Evolutionary conservation across 2,888 invertebrate species (phyloP), one percentile per base, ranked within the genome.

Genomic region (Lasioglossum vierecki): DNA sequence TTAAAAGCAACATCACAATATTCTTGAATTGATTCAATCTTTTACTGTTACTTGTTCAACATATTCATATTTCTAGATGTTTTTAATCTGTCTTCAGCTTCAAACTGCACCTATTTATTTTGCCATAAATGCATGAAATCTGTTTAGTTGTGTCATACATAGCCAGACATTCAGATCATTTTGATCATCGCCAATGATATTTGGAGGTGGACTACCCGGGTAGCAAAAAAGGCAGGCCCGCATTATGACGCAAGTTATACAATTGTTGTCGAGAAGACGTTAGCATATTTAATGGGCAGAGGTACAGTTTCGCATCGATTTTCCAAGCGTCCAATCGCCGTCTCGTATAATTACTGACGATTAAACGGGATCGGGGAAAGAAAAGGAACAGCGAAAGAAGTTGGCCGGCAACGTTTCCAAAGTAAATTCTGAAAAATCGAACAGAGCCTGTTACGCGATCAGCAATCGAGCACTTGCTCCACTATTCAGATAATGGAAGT

Each of bases 401-500:
- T 22, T 39, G 44, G n/a, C 6, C 57, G 26, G 41, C 57, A 73
- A 44, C n/a, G 49, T 74, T 82, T 53, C 26, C 22, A 2, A 44
- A 15, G 57, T 46, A 57, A 76, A 35, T 26, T 11, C 39, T 4
- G 77, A 26, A 49, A 82, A 75, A 75, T 75, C 53, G 74, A 66
- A 22, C 41, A 15, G 30, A 39, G 30, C 13, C 60, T 74, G 46
- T 5, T 44, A 49, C 70, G 74, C 44, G 11, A 44, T 3, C 15
- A 6, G 70, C 71, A 71, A 75, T 63, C 68, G 71, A 41, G 49
- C 44, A 63, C 53, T 72, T 46, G 75, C 53, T 57, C 83, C 63
- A n/a, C 83, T 72, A 76, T 66, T 57, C 63, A 15, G 74, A 82
- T 86, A 89, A 80, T 83, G 79, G 77, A 85, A 77, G 84, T 46